phyloP scores from a whole-genome alignment of 2,888 invertebrate species.

The Meghimatium bilineatum region DNA sequence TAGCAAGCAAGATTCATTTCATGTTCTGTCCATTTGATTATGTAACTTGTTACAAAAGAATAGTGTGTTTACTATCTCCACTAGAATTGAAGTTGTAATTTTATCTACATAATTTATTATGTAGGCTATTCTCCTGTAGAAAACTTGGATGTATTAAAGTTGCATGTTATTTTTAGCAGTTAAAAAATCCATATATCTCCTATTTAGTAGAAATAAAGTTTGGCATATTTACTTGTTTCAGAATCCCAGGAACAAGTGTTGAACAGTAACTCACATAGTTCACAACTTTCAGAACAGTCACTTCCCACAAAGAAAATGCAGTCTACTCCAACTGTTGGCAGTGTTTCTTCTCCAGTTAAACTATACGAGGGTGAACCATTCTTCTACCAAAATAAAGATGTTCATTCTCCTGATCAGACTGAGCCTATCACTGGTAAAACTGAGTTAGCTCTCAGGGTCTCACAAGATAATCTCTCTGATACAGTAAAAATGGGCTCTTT shows the following conservation, averaged over 20 bases:
- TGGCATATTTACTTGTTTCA: constrained; percentile 10
- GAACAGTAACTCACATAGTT: constrained; percentile 6
- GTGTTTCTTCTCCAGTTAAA: background rate
- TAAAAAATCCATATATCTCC: background rate
- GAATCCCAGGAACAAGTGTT: background rate
- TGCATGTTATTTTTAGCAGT: background rate
- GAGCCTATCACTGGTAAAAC: background rate
- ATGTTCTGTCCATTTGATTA: too few relatives aligned
- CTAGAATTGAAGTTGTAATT: too few relatives aligned
- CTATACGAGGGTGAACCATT: background rate
- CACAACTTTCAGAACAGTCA: constrained; percentile 22
- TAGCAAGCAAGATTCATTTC: too few relatives aligned
- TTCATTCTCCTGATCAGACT: background rate
- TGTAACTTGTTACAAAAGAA: too few relatives aligned
- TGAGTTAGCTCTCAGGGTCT: background rate
- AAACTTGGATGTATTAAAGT: too few relatives aligned
- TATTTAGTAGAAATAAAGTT: background rate
- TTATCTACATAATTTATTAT: too few relatives aligned
- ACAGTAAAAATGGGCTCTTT: constrained; percentile 26
- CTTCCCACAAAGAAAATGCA: background rate
- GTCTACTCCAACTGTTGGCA: background rate
- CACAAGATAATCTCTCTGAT: constrained; percentile 3
- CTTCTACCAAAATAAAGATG: background rate
- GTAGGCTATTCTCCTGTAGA: too few relatives aligned
- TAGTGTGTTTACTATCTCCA: too few relatives aligned